Percentiles rank a stretch among this genome's conserved stretches.
phyloP scores from a whole-genome alignment of 2,888 invertebrate genomes.

The Nomada goodeniana region DNA sequence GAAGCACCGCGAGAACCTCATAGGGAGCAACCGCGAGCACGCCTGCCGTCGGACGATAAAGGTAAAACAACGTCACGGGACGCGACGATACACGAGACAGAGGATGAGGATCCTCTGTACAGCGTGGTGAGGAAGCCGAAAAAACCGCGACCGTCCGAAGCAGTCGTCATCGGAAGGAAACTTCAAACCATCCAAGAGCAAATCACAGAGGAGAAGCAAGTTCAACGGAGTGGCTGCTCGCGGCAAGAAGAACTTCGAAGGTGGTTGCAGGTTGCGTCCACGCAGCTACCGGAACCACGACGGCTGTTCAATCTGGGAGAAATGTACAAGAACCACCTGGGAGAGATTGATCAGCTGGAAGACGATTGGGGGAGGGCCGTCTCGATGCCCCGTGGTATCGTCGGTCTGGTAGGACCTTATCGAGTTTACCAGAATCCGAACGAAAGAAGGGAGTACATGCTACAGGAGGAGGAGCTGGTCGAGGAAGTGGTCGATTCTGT shows the following conservation, averaged over 20 bases:
- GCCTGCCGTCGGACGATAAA: conserved; percentile 16
- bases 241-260: conserved; percentile 72
- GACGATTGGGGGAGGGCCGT: conserved; percentile 53
- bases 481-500: conserved; percentile 73
- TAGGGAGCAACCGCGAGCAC: conserved; percentile 14
- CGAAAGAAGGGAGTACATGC: conserved; percentile 76
- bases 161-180: neutral
- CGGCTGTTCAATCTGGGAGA: conserved; percentile 49
- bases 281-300: conserved; percentile 53
- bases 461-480: conserved; percentile 77
- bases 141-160: conserved; percentile 57
- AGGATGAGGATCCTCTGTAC: conserved; percentile 74
- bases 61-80: neutral
- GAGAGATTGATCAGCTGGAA: conserved; percentile 39
- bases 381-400: conserved; percentile 76
- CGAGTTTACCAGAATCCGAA: conserved; percentile 74
- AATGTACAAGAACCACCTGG: conserved; percentile 58
- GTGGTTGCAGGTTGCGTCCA: conserved; percentile 74
- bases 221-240: conserved; percentile 40
- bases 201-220: conserved; percentile 20
- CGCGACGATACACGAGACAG: conserved; percentile 34
- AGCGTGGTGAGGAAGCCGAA: conserved; percentile 76
- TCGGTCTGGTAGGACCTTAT: conserved; percentile 80
- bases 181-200: conserved; percentile 33
- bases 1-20: conserved; percentile 3